A percentile compares a stretch with the other conserved stretches of the same genome.
Conservation (phyloP, 2,888 invertebrate species). For the Chrysolina haemoptera region DNA sequence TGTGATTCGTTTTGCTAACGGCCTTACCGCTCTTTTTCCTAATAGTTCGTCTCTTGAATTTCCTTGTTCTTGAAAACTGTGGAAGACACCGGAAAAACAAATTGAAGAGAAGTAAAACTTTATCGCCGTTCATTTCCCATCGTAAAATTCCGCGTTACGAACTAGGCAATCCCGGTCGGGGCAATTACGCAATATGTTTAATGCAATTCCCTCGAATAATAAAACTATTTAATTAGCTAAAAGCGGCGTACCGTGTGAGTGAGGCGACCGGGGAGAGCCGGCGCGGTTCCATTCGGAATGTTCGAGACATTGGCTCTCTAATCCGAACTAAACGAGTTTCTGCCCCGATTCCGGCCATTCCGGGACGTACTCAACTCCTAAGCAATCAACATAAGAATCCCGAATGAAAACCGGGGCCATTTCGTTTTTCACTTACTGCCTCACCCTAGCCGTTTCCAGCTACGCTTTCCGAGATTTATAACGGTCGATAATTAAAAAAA, state of each 20-base stretch:
- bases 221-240: constrained; percentile 64
- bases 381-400: constrained; percentile 68
- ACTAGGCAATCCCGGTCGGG: background rate
- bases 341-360: constrained; percentile 51
- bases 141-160: constrained; percentile 5
- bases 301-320: constrained; percentile 67
- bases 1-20: no score
- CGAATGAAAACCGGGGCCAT: constrained; percentile 63
- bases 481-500: constrained; percentile 44
- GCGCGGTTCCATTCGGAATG: constrained; percentile 51
- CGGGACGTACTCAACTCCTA: constrained; percentile 52
- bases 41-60: no score
- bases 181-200: constrained; percentile 21
- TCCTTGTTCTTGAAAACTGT: background rate
- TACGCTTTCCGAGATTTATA: constrained; percentile 35
- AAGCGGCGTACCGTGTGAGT: constrained; percentile 60
- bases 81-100: background rate
- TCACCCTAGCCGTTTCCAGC: constrained; percentile 42
- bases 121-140: constrained; percentile 10
- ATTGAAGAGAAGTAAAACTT: background rate
- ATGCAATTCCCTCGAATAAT: constrained; percentile 50
- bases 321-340: constrained; percentile 69
- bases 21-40: no score
- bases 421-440: constrained; percentile 66
- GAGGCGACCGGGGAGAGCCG: constrained; percentile 50